Conservation (phyloP, 2,797 vertebrate species). For the Xenentodon cancila region DNA sequence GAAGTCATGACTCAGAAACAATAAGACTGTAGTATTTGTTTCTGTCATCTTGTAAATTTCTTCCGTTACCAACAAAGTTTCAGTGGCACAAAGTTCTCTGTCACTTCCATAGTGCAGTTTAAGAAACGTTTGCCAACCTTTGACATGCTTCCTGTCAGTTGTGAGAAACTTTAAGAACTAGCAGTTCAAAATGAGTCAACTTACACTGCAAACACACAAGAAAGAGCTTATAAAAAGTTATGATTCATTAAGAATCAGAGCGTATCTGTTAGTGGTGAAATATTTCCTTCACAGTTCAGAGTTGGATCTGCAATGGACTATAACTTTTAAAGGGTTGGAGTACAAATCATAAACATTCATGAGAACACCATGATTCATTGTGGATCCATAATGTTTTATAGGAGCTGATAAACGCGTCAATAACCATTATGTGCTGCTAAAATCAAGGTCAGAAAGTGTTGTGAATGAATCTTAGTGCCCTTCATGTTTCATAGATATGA, state of each 20-base stretch:
- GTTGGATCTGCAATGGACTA: conserved; percentile 21
- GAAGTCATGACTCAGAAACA: conserved; percentile 29
- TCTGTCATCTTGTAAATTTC: not conserved
- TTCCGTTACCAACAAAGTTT: not conserved
- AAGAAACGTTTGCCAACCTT: conserved; percentile 6
- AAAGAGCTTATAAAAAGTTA: not conserved
- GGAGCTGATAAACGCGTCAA: conserved; percentile 37
- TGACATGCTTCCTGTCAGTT: conserved; percentile 23
- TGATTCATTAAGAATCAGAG: conserved; percentile 24
- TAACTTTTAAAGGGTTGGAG: conserved; percentile 32
- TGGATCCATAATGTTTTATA: conserved; percentile 44
- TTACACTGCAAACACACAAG: conserved; percentile 7
- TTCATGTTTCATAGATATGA: not conserved
- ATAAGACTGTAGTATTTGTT: not conserved
- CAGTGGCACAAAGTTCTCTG: conserved; percentile 2
- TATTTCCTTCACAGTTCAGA: conserved; percentile 1
- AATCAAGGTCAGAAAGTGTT: conserved; percentile 42
- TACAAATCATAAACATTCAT: conserved; percentile 54
- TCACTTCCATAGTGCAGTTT: not conserved
- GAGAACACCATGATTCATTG: conserved; percentile 43
- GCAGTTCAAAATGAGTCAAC: conserved; percentile 52
- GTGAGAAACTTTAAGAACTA: conserved; percentile 1
- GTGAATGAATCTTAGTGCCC: conserved; percentile 19
- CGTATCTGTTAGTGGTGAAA: not conserved
- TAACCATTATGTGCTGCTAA: conserved; percentile 41